A percentile compares a stretch with the other conserved stretches of the same genome.
Evolutionary conservation across 2,113 vertebrate genomes (phyloP).

Genomic region (Sander lucioperca): DNA sequence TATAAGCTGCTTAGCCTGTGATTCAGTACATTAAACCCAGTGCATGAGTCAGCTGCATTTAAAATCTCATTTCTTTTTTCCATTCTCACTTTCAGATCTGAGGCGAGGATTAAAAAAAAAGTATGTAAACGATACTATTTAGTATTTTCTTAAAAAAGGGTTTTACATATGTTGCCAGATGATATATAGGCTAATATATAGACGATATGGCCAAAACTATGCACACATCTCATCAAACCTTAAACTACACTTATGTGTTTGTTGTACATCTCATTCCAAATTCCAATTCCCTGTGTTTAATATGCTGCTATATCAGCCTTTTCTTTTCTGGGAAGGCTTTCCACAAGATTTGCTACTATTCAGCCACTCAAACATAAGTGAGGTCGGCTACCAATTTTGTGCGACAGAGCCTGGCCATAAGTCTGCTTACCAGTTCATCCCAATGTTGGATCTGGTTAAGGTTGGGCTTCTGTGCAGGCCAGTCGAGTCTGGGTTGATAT

Average conservation of each 20-base stretch:
- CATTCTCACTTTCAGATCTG: conserved; percentile 38
- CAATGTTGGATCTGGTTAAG: neutral
- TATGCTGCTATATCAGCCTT: neutral
- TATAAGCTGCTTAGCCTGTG: conserved; percentile 55
- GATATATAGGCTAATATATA: neutral
- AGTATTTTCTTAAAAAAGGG: neutral
- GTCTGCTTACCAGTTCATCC: neutral
- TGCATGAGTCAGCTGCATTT: conserved; percentile 54
- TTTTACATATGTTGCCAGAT: neutral
- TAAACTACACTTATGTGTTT: neutral
- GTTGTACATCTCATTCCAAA: neutral
- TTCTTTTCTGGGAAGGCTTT: neutral
- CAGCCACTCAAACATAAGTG: neutral
- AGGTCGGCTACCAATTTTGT: neutral
- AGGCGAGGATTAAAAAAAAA: neutral
- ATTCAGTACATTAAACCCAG: conserved; percentile 46
- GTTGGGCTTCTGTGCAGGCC: neutral
- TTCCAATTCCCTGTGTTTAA: neutral
- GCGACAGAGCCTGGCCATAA: neutral
- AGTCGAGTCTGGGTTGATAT: no score
- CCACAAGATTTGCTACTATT: neutral
- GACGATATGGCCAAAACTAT: neutral
- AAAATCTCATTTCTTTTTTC: conserved; percentile 38
- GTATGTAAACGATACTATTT: no score
- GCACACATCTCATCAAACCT: neutral